Evolutionary conservation across 2,797 vertebrate species (phyloP).

Genomic region (Sparus aurata): DNA sequence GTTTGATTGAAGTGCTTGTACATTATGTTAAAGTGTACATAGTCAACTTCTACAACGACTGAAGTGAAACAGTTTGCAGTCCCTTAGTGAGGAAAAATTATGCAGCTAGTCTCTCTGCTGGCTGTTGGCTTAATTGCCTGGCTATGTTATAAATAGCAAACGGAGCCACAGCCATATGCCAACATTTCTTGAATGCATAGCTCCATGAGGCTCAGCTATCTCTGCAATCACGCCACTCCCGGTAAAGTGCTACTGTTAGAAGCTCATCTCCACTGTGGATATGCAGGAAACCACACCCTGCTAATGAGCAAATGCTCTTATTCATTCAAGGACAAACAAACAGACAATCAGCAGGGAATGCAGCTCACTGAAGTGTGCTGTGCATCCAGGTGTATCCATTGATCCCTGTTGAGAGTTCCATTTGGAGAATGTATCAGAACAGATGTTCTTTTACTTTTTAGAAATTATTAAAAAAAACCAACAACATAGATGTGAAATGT

Average conservation of each 20-base stretch:
- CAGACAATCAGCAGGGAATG: constrained; percentile 42
- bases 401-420: constrained; percentile 31
- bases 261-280: constrained; percentile 49
- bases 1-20: constrained; percentile 37
- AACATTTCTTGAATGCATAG: constrained; percentile 1
- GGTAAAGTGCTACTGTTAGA: constrained; percentile 49
- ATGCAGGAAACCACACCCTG: constrained; percentile 66
- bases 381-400: constrained; percentile 58
- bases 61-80: neutral
- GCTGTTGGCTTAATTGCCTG: constrained; percentile 16
- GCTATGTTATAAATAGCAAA: constrained; percentile 35
- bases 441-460: constrained; percentile 29
- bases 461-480: neutral
- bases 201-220: constrained; percentile 24
- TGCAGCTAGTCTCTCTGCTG: constrained; percentile 6
- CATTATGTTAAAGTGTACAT: constrained; percentile 29
- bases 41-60: constrained; percentile 34
- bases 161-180: neutral
- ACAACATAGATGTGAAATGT: neutral
- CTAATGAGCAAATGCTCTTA: constrained; percentile 58
- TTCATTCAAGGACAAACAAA: constrained; percentile 52
- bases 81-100: neutral
- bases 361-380: constrained; percentile 34
- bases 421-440: constrained; percentile 1
- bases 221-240: constrained; percentile 45